Percentiles rank a stretch among this genome's conserved stretches.
Evolutionary conservation across 2,113 vertebrate genomes (phyloP).

Genomic region (Mastomys natalensis): DNA sequence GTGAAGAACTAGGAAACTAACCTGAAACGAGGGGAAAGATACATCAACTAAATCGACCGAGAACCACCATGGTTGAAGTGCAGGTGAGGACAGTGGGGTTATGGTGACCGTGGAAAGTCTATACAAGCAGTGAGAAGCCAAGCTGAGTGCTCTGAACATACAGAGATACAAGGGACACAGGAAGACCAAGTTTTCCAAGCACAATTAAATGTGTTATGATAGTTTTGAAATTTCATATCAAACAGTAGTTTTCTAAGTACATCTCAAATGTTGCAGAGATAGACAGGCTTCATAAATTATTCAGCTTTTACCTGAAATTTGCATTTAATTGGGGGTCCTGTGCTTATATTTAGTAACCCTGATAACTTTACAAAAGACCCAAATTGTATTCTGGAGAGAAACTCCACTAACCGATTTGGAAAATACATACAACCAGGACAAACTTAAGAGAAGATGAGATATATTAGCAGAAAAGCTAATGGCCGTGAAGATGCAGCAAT

Average conservation of each 20-base stretch:
- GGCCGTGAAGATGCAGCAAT: not conserved
- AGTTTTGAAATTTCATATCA: constrained; percentile 21
- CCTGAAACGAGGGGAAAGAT: not conserved
- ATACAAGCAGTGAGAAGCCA: not conserved
- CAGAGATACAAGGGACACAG: not conserved
- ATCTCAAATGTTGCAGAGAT: not conserved
- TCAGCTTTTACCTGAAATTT: not conserved
- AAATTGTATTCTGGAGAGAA: not conserved
- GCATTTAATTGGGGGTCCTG: not conserved
- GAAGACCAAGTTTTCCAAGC: not conserved
- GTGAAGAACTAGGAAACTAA: not conserved
- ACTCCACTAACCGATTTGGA: not conserved
- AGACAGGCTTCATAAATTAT: not conserved
- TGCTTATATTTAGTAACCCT: constrained; percentile 7
- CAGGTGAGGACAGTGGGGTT: not conserved
- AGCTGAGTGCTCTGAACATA: not conserved
- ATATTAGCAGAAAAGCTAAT: not conserved
- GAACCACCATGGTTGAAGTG: not conserved
- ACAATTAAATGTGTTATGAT: not conserved
- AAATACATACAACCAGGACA: not conserved
- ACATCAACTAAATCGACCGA: not conserved
- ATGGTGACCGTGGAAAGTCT: not conserved
- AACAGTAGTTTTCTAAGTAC: not conserved
- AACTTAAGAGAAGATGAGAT: not conserved
- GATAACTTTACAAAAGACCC: not conserved